Evolutionary conservation across 2,888 invertebrate species (phyloP).

Genomic region (Eristalis tenax): DNA sequence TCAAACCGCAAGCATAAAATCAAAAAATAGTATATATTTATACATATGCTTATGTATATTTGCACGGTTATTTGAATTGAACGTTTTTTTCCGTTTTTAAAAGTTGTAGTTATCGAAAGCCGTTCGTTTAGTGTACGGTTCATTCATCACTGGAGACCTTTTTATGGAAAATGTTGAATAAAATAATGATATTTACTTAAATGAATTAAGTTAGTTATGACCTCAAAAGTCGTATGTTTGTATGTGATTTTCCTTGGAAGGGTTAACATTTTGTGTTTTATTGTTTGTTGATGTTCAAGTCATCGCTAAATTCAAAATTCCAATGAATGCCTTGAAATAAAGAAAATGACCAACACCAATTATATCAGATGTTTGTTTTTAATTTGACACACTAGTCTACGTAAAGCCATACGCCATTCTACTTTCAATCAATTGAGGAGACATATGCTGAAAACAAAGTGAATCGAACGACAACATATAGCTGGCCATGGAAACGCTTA

Average conservation of each 20-base stretch:
- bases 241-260: slow-evolving; percentile 48
- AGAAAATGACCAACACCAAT: slow-evolving; percentile 28
- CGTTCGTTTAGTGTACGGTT: slow-evolving; percentile 30
- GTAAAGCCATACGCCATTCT: too few relatives aligned
- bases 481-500: too few relatives aligned
- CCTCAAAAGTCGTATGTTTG: slow-evolving; percentile 22
- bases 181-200: slow-evolving; percentile 40
- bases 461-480: too few relatives aligned
- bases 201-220: slow-evolving; percentile 30
- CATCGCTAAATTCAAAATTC: slow-evolving; percentile 14
- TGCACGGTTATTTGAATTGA: slow-evolving; percentile 26
- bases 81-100: slow-evolving; percentile 22
- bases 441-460: too few relatives aligned
- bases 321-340: slow-evolving; percentile 49
- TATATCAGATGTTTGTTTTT: background rate
- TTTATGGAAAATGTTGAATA: slow-evolving; percentile 16
- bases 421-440: too few relatives aligned
- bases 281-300: slow-evolving; percentile 16
- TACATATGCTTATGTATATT: background rate
- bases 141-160: slow-evolving; percentile 8
- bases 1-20: slow-evolving; percentile 47
- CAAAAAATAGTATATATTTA: slow-evolving; percentile 42
- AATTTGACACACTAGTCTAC: background rate
- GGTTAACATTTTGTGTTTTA: slow-evolving; percentile 22
- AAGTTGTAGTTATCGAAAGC: slow-evolving; percentile 18